A percentile compares a stretch with the other conserved stretches of the same genome.
These are phyloP conservation scores for Spilarctia lutea DNA, from an alignment of 2,888 invertebrate genomes.

Conservation along the genomic window DNA sequence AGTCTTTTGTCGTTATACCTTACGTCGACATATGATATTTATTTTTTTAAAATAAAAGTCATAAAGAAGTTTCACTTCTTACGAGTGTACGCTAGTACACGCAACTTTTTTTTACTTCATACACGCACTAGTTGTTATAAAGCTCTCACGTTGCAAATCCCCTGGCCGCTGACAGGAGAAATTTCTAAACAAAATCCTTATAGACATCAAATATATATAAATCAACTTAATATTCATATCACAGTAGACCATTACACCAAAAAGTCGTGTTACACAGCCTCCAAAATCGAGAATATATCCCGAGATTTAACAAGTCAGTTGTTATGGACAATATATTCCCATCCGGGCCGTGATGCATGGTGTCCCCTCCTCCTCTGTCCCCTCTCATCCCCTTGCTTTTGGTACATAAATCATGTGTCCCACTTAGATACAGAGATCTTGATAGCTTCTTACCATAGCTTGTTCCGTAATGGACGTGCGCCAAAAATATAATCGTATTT, in stretches of 20 bases:
- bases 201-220: conserved; percentile 6
- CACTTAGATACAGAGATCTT: conserved; percentile 50
- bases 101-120: no score
- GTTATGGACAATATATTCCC: conserved; percentile 47
- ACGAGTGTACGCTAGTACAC: no score
- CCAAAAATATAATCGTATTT: conserved; percentile 42
- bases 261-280: conserved; percentile 14
- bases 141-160: background rate
- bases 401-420: conserved; percentile 50
- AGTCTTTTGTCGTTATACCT: no score
- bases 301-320: conserved; percentile 47
- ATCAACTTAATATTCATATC: conserved; percentile 10
- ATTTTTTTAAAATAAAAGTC: no score
- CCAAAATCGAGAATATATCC: conserved; percentile 28
- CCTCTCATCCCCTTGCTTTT: conserved; percentile 13
- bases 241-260: conserved; percentile 30
- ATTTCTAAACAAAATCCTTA: conserved; percentile 4
- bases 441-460: conserved; percentile 46
- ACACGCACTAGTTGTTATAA: no score
- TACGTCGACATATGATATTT: no score
- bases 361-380: conserved; percentile 26
- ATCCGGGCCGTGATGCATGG: conserved; percentile 46
- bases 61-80: no score
- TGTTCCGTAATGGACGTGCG: conserved; percentile 35
- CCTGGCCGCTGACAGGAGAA: background rate